A percentile compares a stretch with the other conserved stretches of the same genome.
Evolutionary conservation across 1,140 invertebrate species (phyloP).

Genomic region (Drosophila pandora): DNA sequence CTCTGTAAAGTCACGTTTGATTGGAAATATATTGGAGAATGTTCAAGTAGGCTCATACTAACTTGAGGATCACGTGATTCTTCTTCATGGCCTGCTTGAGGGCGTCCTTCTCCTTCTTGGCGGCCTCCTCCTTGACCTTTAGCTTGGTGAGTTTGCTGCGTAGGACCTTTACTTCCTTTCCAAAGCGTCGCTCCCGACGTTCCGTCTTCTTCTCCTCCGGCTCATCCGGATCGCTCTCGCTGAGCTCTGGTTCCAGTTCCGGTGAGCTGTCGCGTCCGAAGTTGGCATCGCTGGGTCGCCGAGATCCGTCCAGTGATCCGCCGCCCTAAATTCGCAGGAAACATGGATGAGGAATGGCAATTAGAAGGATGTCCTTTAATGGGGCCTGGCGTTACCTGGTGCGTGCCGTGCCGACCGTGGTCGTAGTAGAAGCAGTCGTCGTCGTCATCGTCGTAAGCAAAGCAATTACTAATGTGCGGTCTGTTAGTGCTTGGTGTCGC

Average conservation of each 20-base stretch:
- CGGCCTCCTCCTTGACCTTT: conserved; percentile 91
- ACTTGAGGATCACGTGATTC: conserved; percentile 90
- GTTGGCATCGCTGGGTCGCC: conserved; percentile 73
- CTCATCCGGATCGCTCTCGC: conserved; percentile 88
- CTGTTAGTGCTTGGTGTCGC: conserved; percentile 74
- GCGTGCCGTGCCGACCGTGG: conserved; percentile 41
- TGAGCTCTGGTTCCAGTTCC: conserved; percentile 84
- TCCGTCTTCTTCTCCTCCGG: conserved; percentile 89
- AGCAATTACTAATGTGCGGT: conserved; percentile 79
- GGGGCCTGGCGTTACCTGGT: conserved; percentile 59
- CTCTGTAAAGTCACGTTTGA: conserved; percentile 76
- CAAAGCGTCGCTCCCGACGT: conserved; percentile 85
- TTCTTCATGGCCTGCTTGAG: conserved; percentile 92
- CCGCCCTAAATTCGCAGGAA: conserved; percentile 59
- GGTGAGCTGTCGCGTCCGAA: conserved; percentile 79
- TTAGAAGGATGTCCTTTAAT: conserved; percentile 5
- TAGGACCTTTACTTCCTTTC: conserved; percentile 90
- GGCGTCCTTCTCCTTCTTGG: conserved; percentile 90
- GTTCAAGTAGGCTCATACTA: not conserved
- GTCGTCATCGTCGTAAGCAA: conserved; percentile 78
- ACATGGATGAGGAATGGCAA: not conserved
- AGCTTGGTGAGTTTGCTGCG: conserved; percentile 90
- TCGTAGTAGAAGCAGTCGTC: conserved; percentile 67
- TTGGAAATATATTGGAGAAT: no score
- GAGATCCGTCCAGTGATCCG: conserved; percentile 68